phyloP scores from a whole-genome alignment of 2,113 vertebrate genomes.

The Carassius auratus region DNA sequence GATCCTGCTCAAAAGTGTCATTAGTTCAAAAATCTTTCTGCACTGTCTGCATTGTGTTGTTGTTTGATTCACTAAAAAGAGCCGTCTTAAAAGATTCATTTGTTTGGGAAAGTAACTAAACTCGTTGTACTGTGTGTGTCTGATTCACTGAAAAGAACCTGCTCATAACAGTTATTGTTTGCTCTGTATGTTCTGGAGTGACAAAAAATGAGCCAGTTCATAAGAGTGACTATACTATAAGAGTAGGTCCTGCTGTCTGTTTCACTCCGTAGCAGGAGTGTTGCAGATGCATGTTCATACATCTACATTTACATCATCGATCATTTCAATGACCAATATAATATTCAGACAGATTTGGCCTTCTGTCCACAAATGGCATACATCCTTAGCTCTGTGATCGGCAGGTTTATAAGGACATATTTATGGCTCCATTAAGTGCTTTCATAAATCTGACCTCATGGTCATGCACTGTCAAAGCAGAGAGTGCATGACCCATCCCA shows the following conservation, averaged over 20 bases:
- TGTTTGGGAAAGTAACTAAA: no score
- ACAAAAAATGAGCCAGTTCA: neutral
- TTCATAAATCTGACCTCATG: constrained; percentile 34
- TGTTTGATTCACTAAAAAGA: no score
- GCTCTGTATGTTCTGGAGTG: neutral
- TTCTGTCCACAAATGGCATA: neutral
- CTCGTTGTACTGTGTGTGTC: no score
- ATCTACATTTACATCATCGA: no score
- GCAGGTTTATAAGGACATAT: neutral
- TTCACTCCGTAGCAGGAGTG: no score
- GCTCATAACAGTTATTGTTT: neutral
- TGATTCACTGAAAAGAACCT: no score
- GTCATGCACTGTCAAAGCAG: neutral
- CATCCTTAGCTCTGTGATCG: neutral
- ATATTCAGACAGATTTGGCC: neutral
- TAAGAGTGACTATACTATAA: neutral
- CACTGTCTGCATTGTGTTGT: neutral
- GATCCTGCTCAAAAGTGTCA: neutral
- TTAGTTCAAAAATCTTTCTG: neutral
- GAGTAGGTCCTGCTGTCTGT: no score
- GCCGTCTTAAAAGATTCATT: no score
- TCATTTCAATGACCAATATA: neutral
- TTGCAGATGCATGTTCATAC: accelerated
- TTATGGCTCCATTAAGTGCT: neutral
- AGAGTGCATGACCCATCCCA: no score